Evolutionary conservation across 2,888 invertebrate species (phyloP), one percentile per base, ranked within the genome.

Genomic region (Acleris laterana): DNA sequence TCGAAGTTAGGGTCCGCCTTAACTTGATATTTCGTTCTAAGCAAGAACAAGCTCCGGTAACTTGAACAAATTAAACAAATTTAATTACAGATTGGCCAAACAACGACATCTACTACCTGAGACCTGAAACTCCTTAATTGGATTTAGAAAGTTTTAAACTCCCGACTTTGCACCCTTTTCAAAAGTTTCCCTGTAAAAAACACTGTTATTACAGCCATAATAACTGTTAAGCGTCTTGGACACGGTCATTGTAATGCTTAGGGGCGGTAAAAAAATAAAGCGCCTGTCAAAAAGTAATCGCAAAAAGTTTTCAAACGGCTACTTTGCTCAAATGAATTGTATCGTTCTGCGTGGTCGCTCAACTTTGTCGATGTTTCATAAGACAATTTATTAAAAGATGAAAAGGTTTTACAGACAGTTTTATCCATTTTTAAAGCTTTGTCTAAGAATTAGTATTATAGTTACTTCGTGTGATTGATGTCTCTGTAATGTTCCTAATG

Each of bases 251-350:
- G 68, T 69, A 9, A 42, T 9, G 49, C 42, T 62, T 66, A 70
- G 65, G 63, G 67, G 69, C 58, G 55, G 32, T 46, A 49, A 58
- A 63, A 78, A 77, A 77, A 72, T 77, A 72, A 75, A 79, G 74
- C 83, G 83, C 83, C 86, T 84, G 75, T 68, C 72, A 63, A 71
- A 77, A 73, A 68, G 75, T 74, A 81, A 79, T 77, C 78, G 83
- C 84, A 78, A 79, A 73, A 80, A 80, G 78, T 78, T 75, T 63
- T 63, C 65, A 42, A 22, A 69, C 69, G 59, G 75, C 68, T 22
- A 59, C 48, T 59, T 70, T 68, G 73, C 69, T 68, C 67, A 61
- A 59, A 73, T 19, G 17, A 61, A 61, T 61, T 51, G 56, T 48
- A 57, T 66, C 61, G 56, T 56, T 66, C 56, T 44, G 50, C 46